A percentile compares a stretch with the other conserved stretches of the same genome.
Conservation (phyloP, 2,888 invertebrate genomes). For the Dryadula phaetusa region DNA sequence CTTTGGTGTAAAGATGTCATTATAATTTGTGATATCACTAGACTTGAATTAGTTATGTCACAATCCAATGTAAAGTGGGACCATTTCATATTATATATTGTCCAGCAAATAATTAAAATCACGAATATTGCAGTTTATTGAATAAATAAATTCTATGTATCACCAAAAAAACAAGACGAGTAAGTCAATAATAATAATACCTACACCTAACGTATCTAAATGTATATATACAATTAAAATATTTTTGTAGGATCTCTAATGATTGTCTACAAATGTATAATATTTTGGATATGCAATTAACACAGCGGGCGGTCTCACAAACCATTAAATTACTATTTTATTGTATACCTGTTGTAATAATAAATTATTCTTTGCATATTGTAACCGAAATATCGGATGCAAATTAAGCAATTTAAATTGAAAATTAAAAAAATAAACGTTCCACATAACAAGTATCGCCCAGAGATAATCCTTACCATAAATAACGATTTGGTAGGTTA, state of each 20-base stretch:
- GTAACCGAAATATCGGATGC: conserved; percentile 18
- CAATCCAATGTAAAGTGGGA: neutral
- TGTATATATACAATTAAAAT: neutral
- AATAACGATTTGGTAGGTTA: conserved; percentile 20
- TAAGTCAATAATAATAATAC: neutral
- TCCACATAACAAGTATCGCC: conserved; percentile 8
- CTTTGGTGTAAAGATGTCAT: conserved; percentile 43
- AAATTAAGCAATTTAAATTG: conserved; percentile 30
- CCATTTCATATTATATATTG: neutral
- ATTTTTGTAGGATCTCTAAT: neutral
- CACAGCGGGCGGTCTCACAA: conserved; percentile 16
- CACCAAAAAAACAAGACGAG: neutral
- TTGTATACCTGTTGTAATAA: conserved; percentile 5
- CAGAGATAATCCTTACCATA: conserved; percentile 28
- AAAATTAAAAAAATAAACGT: conserved; percentile 23
- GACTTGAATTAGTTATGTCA: conserved; percentile 38
- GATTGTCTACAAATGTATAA: conserved; percentile 10
- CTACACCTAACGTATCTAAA: neutral
- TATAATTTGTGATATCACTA: conserved; percentile 32
- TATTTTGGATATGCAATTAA: conserved; percentile 15
- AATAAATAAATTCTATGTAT: neutral
- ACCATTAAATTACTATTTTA: conserved; percentile 25
- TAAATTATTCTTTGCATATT: conserved; percentile 21
- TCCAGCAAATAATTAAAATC: neutral
- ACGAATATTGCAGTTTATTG: neutral